Conservation (phyloP, 2,113 vertebrate genomes). For the Catharus minimus region DNA sequence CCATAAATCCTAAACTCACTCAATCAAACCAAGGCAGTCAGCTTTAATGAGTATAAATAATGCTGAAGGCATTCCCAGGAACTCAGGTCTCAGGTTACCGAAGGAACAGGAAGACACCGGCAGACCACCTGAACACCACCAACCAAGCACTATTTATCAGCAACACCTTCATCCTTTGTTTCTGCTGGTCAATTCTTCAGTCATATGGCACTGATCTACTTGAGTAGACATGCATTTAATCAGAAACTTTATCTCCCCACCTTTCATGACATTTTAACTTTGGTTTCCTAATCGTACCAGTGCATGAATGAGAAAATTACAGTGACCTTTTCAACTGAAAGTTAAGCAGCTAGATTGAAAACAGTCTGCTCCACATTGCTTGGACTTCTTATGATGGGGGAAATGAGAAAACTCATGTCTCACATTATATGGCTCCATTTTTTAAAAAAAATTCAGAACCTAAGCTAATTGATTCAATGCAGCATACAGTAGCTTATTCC, state of each 20-base stretch:
- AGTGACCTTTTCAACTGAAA: constrained; percentile 59
- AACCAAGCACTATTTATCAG: constrained; percentile 59
- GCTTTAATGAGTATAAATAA: constrained; percentile 67
- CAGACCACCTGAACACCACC: constrained; percentile 70
- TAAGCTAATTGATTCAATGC: constrained; percentile 5
- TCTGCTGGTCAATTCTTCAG: constrained; percentile 10
- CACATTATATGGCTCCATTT: constrained; percentile 14
- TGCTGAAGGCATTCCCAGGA: constrained; percentile 74
- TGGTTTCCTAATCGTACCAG: constrained; percentile 14
- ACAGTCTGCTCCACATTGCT: constrained; percentile 23
- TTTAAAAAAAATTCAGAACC: constrained; percentile 48
- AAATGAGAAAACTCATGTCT: constrained; percentile 58
- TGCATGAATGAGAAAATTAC: constrained; percentile 55
- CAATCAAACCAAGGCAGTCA: constrained; percentile 21
- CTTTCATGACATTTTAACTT: constrained; percentile 37
- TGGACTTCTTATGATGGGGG: constrained; percentile 33
- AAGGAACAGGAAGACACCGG: constrained; percentile 72
- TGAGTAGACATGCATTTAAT: constrained; percentile 37
- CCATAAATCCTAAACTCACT: constrained; percentile 42
- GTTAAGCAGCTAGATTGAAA: constrained; percentile 61
- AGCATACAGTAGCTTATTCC: constrained; percentile 57
- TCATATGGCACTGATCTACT: constrained; percentile 58
- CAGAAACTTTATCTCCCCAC: constrained; percentile 51
- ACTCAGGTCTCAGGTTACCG: constrained; percentile 77
- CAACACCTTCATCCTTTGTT: constrained; percentile 44